Evolutionary conservation across 2,888 invertebrate species (phyloP), one percentile per base, ranked within the genome.

Genomic region (Rhyacophila evoluta): DNA sequence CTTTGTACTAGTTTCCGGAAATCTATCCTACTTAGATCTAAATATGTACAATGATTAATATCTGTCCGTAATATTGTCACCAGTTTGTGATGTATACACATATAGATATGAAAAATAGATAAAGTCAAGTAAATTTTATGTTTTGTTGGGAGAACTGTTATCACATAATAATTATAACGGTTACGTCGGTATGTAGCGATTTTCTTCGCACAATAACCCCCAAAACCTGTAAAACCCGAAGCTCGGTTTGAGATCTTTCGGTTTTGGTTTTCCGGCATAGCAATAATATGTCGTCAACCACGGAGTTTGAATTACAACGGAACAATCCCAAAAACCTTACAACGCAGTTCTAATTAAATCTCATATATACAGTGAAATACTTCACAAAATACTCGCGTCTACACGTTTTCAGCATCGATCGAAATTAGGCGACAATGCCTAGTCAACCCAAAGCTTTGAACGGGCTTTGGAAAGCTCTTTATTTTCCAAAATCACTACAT

Each of bases 261-360:
- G 55, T 19, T 5, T 55, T 19, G 55, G 55, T 55, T 55, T 55
- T 55, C 55, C 55, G 12, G 55, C 55, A 15, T 55, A 10, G 25
- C 55, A 55, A 55, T 55, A 55, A 55, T 55, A 55, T 55, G 55
- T 55, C 55, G 55, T 55, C 19, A 55, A 19, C 19, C 55, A 8
- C 55, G 8, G 55, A 19, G 55, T 19, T 55, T 25, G 19, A 55
- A 55, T 55, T 55, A 55, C 55, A 55, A n/a, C 55, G 25, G 19
- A 55, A 55, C 55, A 55, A 15, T 55, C 19, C 19, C 55, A 19
- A 12, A 12, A 25, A 55, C 55, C 55, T 25, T 19, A 55, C 25
- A 55, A 19, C 55, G 25, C 10, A 19, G 19, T 19, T 55, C 19
- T 55, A 19, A 15, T 19, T 55, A 55, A 55, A 55, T 55, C 55